These are phyloP conservation scores for Poecile montanus DNA, from an alignment of 2,797 vertebrate genomes.

Conservation along the genomic window DNA sequence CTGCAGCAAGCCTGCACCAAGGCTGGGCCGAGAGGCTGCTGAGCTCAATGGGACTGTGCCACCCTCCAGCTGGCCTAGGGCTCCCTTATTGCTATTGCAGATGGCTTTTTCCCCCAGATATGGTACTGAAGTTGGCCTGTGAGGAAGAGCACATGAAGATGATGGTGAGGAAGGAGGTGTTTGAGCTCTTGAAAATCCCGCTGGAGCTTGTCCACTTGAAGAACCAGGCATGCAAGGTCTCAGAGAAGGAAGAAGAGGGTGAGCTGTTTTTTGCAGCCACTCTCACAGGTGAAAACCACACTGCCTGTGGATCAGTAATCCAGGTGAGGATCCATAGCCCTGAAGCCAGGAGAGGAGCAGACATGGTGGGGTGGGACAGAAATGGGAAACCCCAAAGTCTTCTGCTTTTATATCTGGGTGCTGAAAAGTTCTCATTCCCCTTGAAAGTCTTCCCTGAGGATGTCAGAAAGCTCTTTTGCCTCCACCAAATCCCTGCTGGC, in stretches of 20 bases:
- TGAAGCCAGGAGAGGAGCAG: neutral
- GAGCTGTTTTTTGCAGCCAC: conserved; percentile 46
- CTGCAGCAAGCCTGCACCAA: neutral
- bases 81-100: conserved; percentile 39
- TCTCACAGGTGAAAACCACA: conserved; percentile 68
- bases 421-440: neutral
- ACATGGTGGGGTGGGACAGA: neutral
- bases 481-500: neutral
- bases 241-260: conserved; percentile 39
- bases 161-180: conserved; percentile 68
- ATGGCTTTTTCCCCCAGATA: conserved; percentile 64
- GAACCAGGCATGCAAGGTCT: conserved; percentile 52
- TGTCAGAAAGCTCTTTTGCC: neutral
- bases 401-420: neutral
- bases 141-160: conserved; percentile 70
- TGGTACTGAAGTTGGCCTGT: conserved; percentile 61
- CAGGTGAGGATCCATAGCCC: conserved; percentile 44
- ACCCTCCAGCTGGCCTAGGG: neutral
- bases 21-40: neutral
- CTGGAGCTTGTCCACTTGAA: conserved; percentile 38
- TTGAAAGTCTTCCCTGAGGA: neutral
- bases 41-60: neutral
- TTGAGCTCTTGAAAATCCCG: conserved; percentile 56
- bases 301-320: conserved; percentile 63
- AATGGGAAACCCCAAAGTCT: neutral